A percentile compares a stretch with the other conserved stretches of the same genome.
phyloP scores from a whole-genome alignment of 1,140 invertebrate genomes.

The Chymomyza costata region DNA sequence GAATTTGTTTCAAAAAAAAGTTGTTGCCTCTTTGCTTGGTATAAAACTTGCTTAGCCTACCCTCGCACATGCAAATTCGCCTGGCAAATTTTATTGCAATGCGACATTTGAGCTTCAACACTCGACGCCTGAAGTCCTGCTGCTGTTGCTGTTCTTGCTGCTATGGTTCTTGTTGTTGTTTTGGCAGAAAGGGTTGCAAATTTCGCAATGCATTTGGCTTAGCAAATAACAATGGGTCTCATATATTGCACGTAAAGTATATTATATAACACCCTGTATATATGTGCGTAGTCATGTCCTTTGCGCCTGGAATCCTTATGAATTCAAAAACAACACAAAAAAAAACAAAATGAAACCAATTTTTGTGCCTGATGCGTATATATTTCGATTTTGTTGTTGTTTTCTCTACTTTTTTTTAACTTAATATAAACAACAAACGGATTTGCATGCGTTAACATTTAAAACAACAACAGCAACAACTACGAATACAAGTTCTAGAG shows the following conservation, averaged over 20 bases:
- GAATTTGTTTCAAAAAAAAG: too few relatives aligned
- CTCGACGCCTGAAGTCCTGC: constrained; percentile 63
- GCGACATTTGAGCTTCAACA: constrained; percentile 73
- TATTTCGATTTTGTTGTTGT: background rate
- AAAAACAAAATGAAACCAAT: constrained; percentile 9
- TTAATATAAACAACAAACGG: constrained; percentile 31
- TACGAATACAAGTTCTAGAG: too few relatives aligned
- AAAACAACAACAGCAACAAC: constrained; percentile 1
- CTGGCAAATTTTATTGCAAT: constrained; percentile 65
- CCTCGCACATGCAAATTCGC: constrained; percentile 23
- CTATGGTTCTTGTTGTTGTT: constrained; percentile 15
- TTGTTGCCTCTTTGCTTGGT: too few relatives aligned
- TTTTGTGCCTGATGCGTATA: constrained; percentile 37
- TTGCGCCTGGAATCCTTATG: constrained; percentile 64
- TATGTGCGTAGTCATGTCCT: constrained; percentile 4
- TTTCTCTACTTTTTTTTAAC: constrained; percentile 59
- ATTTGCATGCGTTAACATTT: background rate
- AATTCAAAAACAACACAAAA: constrained; percentile 40
- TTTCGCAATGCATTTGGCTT: constrained; percentile 58
- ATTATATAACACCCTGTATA: constrained; percentile 57
- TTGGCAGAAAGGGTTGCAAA: constrained; percentile 57
- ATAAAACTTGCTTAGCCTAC: too few relatives aligned
- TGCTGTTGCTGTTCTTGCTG: constrained; percentile 28
- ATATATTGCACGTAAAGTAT: constrained; percentile 22
- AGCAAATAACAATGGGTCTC: constrained; percentile 68